Evolutionary conservation across 2,888 invertebrate genomes (phyloP), one percentile per base, ranked within the genome.

Genomic region (Andrena fulva): DNA sequence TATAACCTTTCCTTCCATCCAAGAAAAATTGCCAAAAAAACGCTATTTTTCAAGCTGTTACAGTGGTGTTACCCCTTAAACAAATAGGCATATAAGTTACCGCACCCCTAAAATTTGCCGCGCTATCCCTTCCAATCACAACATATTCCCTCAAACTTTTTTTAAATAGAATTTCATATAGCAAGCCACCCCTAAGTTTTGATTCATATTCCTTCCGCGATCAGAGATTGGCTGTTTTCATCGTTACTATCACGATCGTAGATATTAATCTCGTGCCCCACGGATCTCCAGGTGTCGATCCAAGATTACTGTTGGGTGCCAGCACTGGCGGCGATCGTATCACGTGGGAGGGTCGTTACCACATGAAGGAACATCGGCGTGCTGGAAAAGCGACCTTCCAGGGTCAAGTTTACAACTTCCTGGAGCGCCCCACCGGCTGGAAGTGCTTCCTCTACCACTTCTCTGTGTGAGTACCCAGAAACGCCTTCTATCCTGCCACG

Each of bases 391-490:
- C 96, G 59, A 97, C 96, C 10, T 96, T 96, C 91, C 97, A 97
- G 92, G 97, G 96, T 68, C 96, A 96, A 93, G 96, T 97, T 66
- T 97, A 97, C 95, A 97, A 97, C 94, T 97, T 97, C 94, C 95
- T 97, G 89, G 97, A 97, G 94, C 94, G 97, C 86, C 97, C 97
- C 1, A 96, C 97, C 75, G 97, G 97, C 84, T 97, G 97, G 97
- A 97, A 97, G 94, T 97, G 97, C 94, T 97, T 97, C 95, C 95
- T 97, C 83, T 97, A 97, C 94, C 97, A 97, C 94, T 96, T 97
- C 94, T 95, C 96, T 88, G 97, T 97, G 97, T 97, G 93, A 97
- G 97, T 97, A 84, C 59, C 6, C 8, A 67, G 2, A 27, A 29
- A 31, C 29, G 42, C 27, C 2, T 31, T 31, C 27, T 42, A 8